A percentile compares a stretch with the other conserved stretches of the same genome.
These are phyloP conservation scores for Mamestra configurata DNA, from an alignment of 1,140 invertebrate species.

Conservation along the genomic window DNA sequence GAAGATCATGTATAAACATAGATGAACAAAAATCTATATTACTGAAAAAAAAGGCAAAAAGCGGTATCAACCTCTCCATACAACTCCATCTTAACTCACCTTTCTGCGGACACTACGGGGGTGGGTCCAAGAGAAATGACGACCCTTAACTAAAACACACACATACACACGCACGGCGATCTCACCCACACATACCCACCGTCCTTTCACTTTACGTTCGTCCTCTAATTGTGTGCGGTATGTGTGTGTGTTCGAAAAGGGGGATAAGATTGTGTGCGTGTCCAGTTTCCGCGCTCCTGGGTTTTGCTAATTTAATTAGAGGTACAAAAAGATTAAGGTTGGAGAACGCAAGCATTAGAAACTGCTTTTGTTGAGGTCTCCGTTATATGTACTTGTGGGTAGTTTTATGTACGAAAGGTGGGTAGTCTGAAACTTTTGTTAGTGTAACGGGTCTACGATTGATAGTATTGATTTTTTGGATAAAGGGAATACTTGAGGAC, in stretches of 20 bases:
- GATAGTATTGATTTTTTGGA: slow-evolving; percentile 38
- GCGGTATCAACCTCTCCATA: slow-evolving; percentile 64
- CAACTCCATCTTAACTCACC: slow-evolving; percentile 83
- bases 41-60: neutral
- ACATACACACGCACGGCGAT: slow-evolving; percentile 79
- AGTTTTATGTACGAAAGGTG: slow-evolving; percentile 51
- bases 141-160: slow-evolving; percentile 88
- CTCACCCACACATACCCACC: slow-evolving; percentile 67
- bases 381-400: slow-evolving; percentile 57
- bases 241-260: slow-evolving; percentile 62
- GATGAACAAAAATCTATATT: neutral
- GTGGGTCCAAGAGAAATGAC: slow-evolving; percentile 88
- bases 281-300: slow-evolving; percentile 85
- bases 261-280: slow-evolving; percentile 73
- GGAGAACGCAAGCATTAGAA: slow-evolving; percentile 81
- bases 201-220: slow-evolving; percentile 60
- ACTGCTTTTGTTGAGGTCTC: slow-evolving; percentile 74
- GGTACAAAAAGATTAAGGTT: slow-evolving; percentile 87
- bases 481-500: slow-evolving; percentile 23
- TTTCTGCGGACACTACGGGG: slow-evolving; percentile 87
- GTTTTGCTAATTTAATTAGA: slow-evolving; percentile 88
- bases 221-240: slow-evolving; percentile 60
- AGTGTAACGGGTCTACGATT: slow-evolving; percentile 2
- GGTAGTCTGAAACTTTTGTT: slow-evolving; percentile 34
- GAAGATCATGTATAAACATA: no score